Evolutionary conservation across 2,888 invertebrate species (phyloP).

Genomic region (Philopedon plagiatum): DNA sequence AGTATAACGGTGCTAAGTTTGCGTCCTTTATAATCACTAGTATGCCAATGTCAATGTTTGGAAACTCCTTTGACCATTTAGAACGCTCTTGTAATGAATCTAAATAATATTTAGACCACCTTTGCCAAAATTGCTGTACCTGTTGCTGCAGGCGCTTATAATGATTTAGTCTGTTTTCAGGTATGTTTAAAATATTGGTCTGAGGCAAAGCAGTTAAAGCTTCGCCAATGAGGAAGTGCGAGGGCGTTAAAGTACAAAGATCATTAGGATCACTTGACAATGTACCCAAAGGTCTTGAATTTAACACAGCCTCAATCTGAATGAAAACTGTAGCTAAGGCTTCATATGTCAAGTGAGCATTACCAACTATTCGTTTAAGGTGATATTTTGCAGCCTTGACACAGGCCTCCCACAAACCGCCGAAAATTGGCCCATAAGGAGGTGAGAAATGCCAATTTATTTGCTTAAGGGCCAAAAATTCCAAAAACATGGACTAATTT

Average conservation of each 20-base stretch:
- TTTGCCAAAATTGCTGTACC: constrained; percentile 51
- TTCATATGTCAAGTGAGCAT: too few relatives aligned
- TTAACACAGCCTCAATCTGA: constrained; percentile 58
- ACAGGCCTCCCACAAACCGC: too few relatives aligned
- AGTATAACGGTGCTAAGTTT: constrained; percentile 35
- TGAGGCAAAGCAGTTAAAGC: constrained; percentile 50
- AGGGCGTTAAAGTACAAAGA: constrained; percentile 52
- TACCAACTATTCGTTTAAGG: constrained; percentile 52
- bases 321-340: too few relatives aligned
- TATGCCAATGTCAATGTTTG: constrained; percentile 9
- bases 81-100: constrained; percentile 48
- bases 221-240: constrained; percentile 56
- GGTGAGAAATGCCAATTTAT: constrained; percentile 37
- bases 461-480: background rate
- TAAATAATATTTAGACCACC: constrained; percentile 54
- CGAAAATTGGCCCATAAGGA: constrained; percentile 31
- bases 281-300: constrained; percentile 57
- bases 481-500: background rate
- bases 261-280: constrained; percentile 55
- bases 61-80: constrained; percentile 35
- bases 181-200: constrained; percentile 34
- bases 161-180: constrained; percentile 37
- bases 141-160: constrained; percentile 52
- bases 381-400: constrained; percentile 57
- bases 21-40: constrained; percentile 44